Evolutionary conservation across 2,113 vertebrate species (phyloP).

Genomic region (Abramis brama): DNA sequence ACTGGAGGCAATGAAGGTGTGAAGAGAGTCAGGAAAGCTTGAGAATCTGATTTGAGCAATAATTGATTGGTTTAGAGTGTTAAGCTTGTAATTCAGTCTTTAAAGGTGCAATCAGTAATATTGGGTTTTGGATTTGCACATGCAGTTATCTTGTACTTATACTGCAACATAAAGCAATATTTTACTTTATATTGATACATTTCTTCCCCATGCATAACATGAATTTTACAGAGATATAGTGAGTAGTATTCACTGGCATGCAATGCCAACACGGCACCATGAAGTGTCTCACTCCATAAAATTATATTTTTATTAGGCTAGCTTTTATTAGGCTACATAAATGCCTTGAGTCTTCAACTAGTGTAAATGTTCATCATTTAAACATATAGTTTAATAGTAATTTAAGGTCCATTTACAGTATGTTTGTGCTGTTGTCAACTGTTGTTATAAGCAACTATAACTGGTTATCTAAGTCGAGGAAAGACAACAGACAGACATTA

Average conservation of each 20-base stretch:
- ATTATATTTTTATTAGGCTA: too few species aligned
- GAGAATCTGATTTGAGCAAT: slow-evolving; percentile 28
- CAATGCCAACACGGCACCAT: too few species aligned
- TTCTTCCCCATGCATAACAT: too few species aligned
- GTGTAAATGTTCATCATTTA: too few species aligned
- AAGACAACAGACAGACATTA: background rate
- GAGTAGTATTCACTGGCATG: too few species aligned
- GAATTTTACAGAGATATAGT: too few species aligned
- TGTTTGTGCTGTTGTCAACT: slow-evolving; percentile 25
- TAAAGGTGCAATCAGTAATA: background rate
- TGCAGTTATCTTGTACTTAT: too few species aligned
- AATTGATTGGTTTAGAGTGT: slow-evolving; percentile 14
- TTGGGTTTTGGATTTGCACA: background rate
- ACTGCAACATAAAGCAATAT: too few species aligned
- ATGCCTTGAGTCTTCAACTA: too few species aligned
- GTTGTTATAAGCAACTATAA: slow-evolving; percentile 37
- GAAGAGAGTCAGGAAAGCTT: slow-evolving; percentile 48
- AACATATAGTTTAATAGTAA: background rate
- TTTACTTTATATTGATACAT: too few species aligned
- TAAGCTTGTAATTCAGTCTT: slow-evolving; percentile 4
- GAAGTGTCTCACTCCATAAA: too few species aligned
- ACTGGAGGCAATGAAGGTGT: slow-evolving; percentile 53
- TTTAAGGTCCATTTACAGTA: slow-evolving; percentile 23
- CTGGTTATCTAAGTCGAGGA: background rate
- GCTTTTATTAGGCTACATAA: too few species aligned